phyloP scores from a whole-genome alignment of 1,140 invertebrate genomes.

The Ladona fulva region DNA sequence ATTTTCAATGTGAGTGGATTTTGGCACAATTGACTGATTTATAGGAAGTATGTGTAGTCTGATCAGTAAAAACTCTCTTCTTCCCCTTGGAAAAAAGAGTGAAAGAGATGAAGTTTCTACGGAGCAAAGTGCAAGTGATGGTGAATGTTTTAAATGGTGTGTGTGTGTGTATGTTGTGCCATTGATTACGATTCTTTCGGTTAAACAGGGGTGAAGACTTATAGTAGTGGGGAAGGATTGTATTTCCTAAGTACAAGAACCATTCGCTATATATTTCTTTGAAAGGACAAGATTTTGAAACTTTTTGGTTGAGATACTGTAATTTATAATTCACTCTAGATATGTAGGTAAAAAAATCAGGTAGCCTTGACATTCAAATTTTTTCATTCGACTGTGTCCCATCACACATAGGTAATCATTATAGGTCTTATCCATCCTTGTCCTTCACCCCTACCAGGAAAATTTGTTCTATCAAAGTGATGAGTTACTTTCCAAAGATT shows the following conservation, averaged over 20 bases:
- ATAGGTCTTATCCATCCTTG: not conserved
- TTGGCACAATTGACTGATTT: too few relatives aligned
- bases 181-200: not conserved
- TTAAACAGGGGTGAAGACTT: not conserved
- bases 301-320: not conserved
- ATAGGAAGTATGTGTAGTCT: not conserved
- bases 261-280: not conserved
- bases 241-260: conserved; percentile 7
- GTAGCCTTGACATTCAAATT: not conserved
- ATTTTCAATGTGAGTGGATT: too few relatives aligned
- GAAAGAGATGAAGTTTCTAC: not conserved
- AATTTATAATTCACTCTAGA: conserved; percentile 4
- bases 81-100: not conserved
- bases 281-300: not conserved
- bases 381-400: conserved; percentile 4
- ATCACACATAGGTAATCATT: not conserved
- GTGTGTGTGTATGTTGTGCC: not conserved
- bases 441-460: not conserved
- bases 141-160: not conserved
- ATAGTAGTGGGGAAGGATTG: not conserved
- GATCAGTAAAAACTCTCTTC: not conserved
- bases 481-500: conserved; percentile 8
- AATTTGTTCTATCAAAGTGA: not conserved
- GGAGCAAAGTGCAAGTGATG: not conserved
- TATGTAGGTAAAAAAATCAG: not conserved